A percentile compares a stretch with the other conserved stretches of the same genome.
Evolutionary conservation across 1,140 invertebrate species (phyloP).

Genomic region (Gerris buenoi): DNA sequence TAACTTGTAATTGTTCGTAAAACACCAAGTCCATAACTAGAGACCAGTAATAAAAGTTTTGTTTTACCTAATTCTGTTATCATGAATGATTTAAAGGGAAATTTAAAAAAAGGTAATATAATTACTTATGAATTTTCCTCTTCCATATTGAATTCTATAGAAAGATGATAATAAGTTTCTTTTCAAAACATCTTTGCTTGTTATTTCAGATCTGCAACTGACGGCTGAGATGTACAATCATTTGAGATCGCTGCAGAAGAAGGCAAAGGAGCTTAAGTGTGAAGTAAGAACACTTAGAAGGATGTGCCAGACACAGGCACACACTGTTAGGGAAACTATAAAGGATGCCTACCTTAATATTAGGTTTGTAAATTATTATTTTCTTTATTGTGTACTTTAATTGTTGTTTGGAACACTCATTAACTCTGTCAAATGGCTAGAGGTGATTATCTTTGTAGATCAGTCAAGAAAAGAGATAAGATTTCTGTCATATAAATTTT

Average conservation of each 20-base stretch:
- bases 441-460: too few relatives aligned
- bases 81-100: too few relatives aligned
- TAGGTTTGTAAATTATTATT: slow-evolving; percentile 29
- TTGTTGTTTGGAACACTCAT: not conserved
- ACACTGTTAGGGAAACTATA: slow-evolving; percentile 78
- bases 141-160: not conserved
- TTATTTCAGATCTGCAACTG: slow-evolving; percentile 40
- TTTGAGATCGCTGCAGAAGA: slow-evolving; percentile 66
- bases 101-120: too few relatives aligned
- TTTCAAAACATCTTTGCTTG: too few relatives aligned
- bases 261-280: slow-evolving; percentile 71
- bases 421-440: too few relatives aligned
- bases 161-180: not conserved
- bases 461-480: too few relatives aligned
- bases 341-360: slow-evolving; percentile 76
- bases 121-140: not conserved
- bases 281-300: slow-evolving; percentile 76
- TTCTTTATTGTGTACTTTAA: not conserved
- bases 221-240: slow-evolving; percentile 78
- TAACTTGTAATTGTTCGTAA: too few relatives aligned
- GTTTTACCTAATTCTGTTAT: too few relatives aligned
- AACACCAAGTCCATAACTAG: too few relatives aligned
- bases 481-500: too few relatives aligned
- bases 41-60: too few relatives aligned
- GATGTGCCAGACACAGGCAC: slow-evolving; percentile 78